A percentile compares a stretch with the other conserved stretches of the same genome.
These are phyloP conservation scores for Rhagium mordax DNA, from an alignment of 2,888 invertebrate genomes.

Conservation along the genomic window DNA sequence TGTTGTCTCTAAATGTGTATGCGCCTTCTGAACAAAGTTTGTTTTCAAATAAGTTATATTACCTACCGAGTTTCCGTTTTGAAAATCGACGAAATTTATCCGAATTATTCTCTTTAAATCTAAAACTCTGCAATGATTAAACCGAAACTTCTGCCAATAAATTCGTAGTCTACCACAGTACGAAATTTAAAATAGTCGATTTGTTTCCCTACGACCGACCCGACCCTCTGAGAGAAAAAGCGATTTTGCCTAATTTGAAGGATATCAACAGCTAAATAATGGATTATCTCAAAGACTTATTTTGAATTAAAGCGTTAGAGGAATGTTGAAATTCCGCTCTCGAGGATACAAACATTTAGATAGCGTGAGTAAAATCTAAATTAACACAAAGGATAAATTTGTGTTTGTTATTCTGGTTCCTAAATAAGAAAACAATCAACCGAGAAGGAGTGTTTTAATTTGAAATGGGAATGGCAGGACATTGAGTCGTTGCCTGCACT, in stretches of 20 bases:
- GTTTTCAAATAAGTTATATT: no score
- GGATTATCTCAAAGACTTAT: constrained; percentile 1
- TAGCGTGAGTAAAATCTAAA: constrained; percentile 29
- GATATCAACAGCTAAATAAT: constrained; percentile 4
- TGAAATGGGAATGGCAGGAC: constrained; percentile 21
- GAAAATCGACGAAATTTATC: no score
- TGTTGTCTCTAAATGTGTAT: no score
- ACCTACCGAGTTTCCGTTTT: no score
- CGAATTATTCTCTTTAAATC: no score
- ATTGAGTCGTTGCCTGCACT: constrained; percentile 17
- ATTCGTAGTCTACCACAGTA: no score
- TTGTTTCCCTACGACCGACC: neutral
- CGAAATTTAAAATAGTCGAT: neutral
- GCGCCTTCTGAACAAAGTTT: no score
- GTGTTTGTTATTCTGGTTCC: constrained; percentile 28
- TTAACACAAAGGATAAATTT: constrained; percentile 25
- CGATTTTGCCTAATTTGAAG: neutral
- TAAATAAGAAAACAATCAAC: constrained; percentile 27
- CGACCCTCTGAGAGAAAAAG: neutral
- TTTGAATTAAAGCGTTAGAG: constrained; percentile 7
- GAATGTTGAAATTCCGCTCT: neutral
- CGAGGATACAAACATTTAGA: constrained; percentile 13
- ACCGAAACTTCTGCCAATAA: no score
- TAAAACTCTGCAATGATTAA: no score
- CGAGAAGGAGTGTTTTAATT: constrained; percentile 20